Base-by-base conservation (phyloP, 2,113 vertebrate species). In the Brachyhypopomus occidentalis region DNA sequence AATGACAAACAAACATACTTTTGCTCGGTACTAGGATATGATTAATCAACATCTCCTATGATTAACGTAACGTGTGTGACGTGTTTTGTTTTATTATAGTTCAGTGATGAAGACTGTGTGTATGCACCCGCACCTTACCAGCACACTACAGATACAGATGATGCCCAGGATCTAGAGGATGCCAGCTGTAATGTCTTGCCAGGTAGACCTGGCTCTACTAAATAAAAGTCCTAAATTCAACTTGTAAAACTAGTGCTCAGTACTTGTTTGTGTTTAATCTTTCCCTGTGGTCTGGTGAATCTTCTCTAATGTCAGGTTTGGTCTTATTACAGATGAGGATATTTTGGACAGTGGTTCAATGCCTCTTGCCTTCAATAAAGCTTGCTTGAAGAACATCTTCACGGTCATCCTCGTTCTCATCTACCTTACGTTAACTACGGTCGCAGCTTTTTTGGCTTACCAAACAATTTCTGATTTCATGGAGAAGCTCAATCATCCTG, bases 391-490 rank as follows among this genome's bases (percentile, higher is more conserved):
- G 92, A 99, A 96, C 41, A 92, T 98, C 77, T 96, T 98, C 88
- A 96, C 95, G 0, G 95, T 96, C 36, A 88, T 97, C 86, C 96
- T 99, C 27, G 95, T 98, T 88, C 91, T 97, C 88, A 93, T 98
- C 91, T 99, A 99, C 91, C 90, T 99, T 88, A 82, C 96, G 87
- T 94, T 99, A 79, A 98, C 96, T 75, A 92, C 95, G 0, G 96
- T 97, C 67, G 97, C 98, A 0, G 92, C 91, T 34, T 99, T 99
- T 91, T 92, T 99, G 86, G 96, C 96, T 86, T 99, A 99, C 88
- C 98, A 98, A 91, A 98, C 96, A 80, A 97, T 98, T 90, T 94
- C 91, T 0, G 98, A 99, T 92, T 98, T 98, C 82, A 87, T 95
- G 67, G 94, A 96, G 80, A 98, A 98, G 80, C 92, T 98, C 76